Evolutionary conservation across 2,888 invertebrate genomes (phyloP).

Genomic region (Trissolcus brochymenae): DNA sequence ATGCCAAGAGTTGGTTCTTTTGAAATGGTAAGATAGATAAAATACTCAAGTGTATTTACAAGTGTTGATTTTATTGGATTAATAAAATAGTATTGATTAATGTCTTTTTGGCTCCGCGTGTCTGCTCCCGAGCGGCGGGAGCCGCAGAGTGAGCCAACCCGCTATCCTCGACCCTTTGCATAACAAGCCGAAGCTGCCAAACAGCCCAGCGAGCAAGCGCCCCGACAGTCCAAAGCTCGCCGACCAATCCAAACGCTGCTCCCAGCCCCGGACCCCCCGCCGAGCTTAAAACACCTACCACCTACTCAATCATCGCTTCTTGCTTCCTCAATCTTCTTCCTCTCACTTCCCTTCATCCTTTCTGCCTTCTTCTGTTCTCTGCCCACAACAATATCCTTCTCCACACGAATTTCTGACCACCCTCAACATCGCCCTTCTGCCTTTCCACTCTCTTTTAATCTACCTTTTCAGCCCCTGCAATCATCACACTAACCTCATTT

Average conservation of each 20-base stretch:
- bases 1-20: slow-evolving; percentile 1
- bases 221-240: slow-evolving; percentile 29
- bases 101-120: slow-evolving; percentile 74
- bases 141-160: slow-evolving; percentile 76
- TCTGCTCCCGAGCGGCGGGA: slow-evolving; percentile 77
- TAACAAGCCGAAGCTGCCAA: slow-evolving; percentile 36
- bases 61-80: slow-evolving; percentile 60
- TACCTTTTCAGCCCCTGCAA: background rate
- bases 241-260: slow-evolving; percentile 55
- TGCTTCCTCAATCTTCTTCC: background rate
- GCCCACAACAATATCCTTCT: background rate
- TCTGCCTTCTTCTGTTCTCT: background rate
- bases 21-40: slow-evolving; percentile 25
- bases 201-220: slow-evolving; percentile 56
- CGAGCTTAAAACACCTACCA: background rate
- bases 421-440: background rate
- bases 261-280: slow-evolving; percentile 20
- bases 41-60: slow-evolving; percentile 70
- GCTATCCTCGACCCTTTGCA: slow-evolving; percentile 68
- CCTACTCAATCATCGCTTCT: background rate
- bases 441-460: background rate
- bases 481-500: background rate
- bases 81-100: slow-evolving; percentile 74
- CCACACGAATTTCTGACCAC: no score
- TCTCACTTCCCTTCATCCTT: background rate